phyloP scores from a whole-genome alignment of 2,888 invertebrate species.

The Polydrusus cervinus region DNA sequence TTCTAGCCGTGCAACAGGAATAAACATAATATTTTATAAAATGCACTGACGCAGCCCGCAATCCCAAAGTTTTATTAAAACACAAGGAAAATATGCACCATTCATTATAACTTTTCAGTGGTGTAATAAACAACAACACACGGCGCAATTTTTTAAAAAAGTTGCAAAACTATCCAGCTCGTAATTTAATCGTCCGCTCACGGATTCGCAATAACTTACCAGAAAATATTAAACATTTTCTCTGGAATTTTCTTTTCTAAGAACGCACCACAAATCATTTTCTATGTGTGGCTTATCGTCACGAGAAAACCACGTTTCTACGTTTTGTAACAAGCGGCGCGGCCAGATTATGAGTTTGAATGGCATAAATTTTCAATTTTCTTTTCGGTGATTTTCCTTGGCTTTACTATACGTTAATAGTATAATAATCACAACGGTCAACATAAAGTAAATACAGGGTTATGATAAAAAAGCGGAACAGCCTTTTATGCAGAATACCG shows the following conservation, averaged over 20 bases:
- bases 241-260: constrained; percentile 42
- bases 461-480: too few relatives aligned
- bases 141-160: constrained; percentile 37
- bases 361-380: constrained; percentile 45
- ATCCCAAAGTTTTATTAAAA: constrained; percentile 18
- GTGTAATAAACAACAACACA: constrained; percentile 24
- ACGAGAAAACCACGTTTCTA: constrained; percentile 45
- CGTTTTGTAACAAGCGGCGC: constrained; percentile 42
- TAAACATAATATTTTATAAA: background rate
- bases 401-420: background rate
- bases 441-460: too few relatives aligned
- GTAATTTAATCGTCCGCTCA: constrained; percentile 66
- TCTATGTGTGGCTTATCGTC: constrained; percentile 39
- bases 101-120: constrained; percentile 31
- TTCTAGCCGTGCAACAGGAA: background rate
- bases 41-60: background rate
- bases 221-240: constrained; percentile 61
- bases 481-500: too few relatives aligned
- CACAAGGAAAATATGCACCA: constrained; percentile 11
- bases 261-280: constrained; percentile 50
- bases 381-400: constrained; percentile 9
- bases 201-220: constrained; percentile 66
- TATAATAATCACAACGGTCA: background rate
- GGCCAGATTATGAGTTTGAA: constrained; percentile 44
- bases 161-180: constrained; percentile 36